These are phyloP conservation scores for Napeogenes sylphis DNA, from an alignment of 2,888 invertebrate species.

Conservation along the genomic window DNA sequence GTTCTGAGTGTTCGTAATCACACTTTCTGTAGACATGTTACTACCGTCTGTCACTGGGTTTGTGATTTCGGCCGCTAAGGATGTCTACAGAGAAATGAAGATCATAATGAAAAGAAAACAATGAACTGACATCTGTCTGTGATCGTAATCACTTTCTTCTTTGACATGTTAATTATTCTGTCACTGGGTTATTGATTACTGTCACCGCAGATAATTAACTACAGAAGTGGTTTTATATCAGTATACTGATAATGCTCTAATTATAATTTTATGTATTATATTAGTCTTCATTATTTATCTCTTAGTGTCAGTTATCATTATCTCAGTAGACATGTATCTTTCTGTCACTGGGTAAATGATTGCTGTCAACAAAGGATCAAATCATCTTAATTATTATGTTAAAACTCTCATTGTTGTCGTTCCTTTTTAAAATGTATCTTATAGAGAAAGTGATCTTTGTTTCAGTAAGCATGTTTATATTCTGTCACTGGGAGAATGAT, in stretches of 20 bases:
- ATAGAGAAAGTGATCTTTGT: conserved; percentile 19
- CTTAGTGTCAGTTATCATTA: conserved; percentile 17
- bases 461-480: conserved; percentile 8
- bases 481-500: conserved; percentile 36
- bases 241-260: too few relatives aligned
- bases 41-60: too few relatives aligned
- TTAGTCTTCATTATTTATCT: background rate
- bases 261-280: too few relatives aligned
- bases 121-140: too few relatives aligned
- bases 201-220: too few relatives aligned
- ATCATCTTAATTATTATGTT: background rate
- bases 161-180: background rate
- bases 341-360: conserved; percentile 44
- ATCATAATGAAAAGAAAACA: too few relatives aligned
- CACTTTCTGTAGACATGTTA: background rate
- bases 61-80: too few relatives aligned
- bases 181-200: background rate
- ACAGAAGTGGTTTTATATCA: too few relatives aligned
- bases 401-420: background rate
- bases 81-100: too few relatives aligned
- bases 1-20: background rate
- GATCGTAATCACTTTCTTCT: too few relatives aligned
- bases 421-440: background rate
- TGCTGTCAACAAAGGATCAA: conserved; percentile 3
- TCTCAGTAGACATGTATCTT: conserved; percentile 30